Base-by-base conservation (phyloP, 2,113 vertebrate genomes). In the Psophia crepitans region DNA sequence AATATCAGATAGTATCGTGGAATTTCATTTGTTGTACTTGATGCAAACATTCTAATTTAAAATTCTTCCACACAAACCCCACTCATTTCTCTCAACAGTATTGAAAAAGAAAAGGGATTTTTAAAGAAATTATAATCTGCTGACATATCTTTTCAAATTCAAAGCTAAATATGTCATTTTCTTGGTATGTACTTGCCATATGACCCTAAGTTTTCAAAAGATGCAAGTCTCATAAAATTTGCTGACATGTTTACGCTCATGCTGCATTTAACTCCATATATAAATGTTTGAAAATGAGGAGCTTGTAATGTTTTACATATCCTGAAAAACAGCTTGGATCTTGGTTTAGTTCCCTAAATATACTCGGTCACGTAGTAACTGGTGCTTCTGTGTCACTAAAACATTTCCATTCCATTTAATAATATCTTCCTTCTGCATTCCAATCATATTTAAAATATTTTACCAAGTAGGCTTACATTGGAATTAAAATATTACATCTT, bases 401-500 rank as follows among this genome's bases (percentile, higher is more conserved):
- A 30, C 27, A 84, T 65, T 94, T 96, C n/a, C 18, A 94, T 83
- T 94, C 84, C n/a, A 90, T 92, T 92, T 92, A 86, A 69, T 37
- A 96, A 14, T 30, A 79, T 64, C 54, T 74, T 90, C 41, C 24
- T 70, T 77, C 58, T 60, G 27, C 68, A 92, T 85, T 81, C 76
- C 27, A 84, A 57, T 75, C 8, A 23, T 58, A 89, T 80, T 66
- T 65, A 35, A 84, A 91, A 43, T 70, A 89, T 71, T 95, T 79
- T 71, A 70, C 18, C 6, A 70, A 87, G 71, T 22, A 90, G 35
- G 30, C 35, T 77, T 70, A 60, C 32, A 60, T 5, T 49, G 56
- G 64, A 95, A 94, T 83, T 86, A 89, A 93, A 96, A 86, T 95
- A 96, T 69, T 94, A 61, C 48, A 86, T 51, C 64, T 89, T 88